Evolutionary conservation across 2,888 invertebrate genomes (phyloP).

Genomic region (Steinernema carpocapsae): DNA sequence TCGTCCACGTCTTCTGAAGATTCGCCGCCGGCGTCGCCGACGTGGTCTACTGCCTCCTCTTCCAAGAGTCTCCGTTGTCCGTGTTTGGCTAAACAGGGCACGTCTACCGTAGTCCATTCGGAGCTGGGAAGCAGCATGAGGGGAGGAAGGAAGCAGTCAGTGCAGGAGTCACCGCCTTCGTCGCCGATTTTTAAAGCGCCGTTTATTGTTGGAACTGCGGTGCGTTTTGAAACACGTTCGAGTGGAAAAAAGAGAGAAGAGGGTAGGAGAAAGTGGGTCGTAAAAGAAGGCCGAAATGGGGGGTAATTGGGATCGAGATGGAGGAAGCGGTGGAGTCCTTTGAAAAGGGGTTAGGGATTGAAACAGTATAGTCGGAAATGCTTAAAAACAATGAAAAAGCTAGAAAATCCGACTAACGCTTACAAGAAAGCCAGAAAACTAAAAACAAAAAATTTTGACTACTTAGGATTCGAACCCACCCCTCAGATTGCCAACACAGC

Average conservation of each 20-base stretch:
- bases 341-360: not conserved
- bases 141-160: not conserved
- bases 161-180: not conserved
- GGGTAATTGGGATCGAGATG: no score
- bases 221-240: not conserved
- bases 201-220: conserved; percentile 24
- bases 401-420: no score
- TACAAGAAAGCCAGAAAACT: no score
- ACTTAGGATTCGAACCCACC: no score
- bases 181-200: conserved; percentile 23
- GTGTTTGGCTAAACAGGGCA: conserved; percentile 15
- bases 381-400: no score
- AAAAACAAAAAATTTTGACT: no score
- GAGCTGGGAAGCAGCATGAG: not conserved
- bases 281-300: not conserved
- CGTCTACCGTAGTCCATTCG: not conserved
- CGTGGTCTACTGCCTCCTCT: conserved; percentile 19
- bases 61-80: conserved; percentile 8
- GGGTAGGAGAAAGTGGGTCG: not conserved
- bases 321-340: not conserved
- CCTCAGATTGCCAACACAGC: no score
- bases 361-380: not conserved
- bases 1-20: conserved; percentile 15
- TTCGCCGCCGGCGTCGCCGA: conserved; percentile 28
- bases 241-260: not conserved